Base-by-base conservation (phyloP, 2,888 invertebrate species). In the Ypsolopha sequella region DNA sequence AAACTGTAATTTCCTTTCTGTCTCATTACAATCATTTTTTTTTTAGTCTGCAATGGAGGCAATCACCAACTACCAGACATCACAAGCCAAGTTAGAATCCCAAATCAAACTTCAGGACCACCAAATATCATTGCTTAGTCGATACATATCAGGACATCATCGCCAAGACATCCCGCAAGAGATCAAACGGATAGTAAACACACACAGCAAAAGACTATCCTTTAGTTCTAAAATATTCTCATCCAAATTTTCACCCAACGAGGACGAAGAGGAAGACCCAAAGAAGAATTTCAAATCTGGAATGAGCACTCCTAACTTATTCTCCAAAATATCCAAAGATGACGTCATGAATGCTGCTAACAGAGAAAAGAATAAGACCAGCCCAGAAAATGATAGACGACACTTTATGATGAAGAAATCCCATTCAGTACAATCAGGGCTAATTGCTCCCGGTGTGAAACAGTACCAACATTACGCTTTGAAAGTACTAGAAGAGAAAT, bases 21-120 rank as follows among this genome's bases (percentile, higher is more conserved):
- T 24, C 24, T 24, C 24, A 24, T 24, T 6, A 14, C 8, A 41
- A 10, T 1, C 50, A 41, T 36, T 46, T 56, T 43, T 52, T 41
- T 64, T 63, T 90, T 72, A 88, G 91, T 62, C 90, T 86, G 68
- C 91, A 88, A 68, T 77, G 94, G 75, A 94, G 89, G 77, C 92
- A 71, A 64, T 91, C 80, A 51, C 89, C 85, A 62, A 88, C 87
- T 59, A 86, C 88, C 64, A 93, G 89, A 75, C 91, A 89, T 73
- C 82, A 78, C 55, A 91, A 89, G 62, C 88, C 78, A 88, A 91
- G 46, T 73, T 94, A 0, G 95, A 95, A 65, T 85, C 91, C 2
- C 91, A 92, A 55, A 92, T 91, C 62, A 91, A 93, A 62, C 87
- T 90, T 0, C 70, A 94, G 55, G 94, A 95, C 66, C 91, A 93